Evolutionary conservation across 2,888 invertebrate genomes (phyloP).

Genomic region (Drosophila falleni): DNA sequence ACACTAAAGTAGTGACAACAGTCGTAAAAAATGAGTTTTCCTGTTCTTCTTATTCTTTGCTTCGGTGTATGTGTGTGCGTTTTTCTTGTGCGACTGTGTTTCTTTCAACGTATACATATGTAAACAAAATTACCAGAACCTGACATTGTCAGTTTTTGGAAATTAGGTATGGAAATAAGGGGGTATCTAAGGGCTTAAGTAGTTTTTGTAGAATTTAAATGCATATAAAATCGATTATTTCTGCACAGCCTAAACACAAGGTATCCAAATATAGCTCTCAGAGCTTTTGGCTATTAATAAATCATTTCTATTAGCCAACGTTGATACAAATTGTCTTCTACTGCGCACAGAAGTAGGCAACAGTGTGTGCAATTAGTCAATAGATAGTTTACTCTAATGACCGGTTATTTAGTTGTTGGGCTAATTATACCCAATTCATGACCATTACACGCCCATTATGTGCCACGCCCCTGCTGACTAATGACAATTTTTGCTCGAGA

Average conservation of each 20-base stretch:
- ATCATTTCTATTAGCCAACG: conserved; percentile 23
- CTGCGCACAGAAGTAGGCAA: conserved; percentile 63
- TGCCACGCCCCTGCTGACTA: conserved; percentile 46
- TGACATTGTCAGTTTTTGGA: conserved; percentile 15
- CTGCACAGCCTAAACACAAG: background rate
- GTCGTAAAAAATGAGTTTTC: conserved; percentile 54
- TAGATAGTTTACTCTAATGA: conserved; percentile 58
- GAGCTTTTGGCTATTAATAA: conserved; percentile 22
- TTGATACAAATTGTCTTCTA: conserved; percentile 1
- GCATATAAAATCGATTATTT: conserved; percentile 10
- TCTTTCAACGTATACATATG: conserved; percentile 37
- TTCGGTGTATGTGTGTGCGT: conserved; percentile 10
- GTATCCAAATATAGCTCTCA: background rate
- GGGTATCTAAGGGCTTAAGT: background rate
- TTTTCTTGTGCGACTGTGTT: conserved; percentile 16
- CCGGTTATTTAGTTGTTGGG: conserved; percentile 33
- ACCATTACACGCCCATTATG: conserved; percentile 56
- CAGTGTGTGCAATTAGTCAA: conserved; percentile 57
- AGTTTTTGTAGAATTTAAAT: background rate
- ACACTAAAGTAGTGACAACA: conserved; percentile 44
- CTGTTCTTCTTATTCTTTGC: conserved; percentile 21
- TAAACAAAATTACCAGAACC: conserved; percentile 55
- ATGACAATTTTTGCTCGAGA: conserved; percentile 15
- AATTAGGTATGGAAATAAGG: background rate
- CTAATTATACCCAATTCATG: conserved; percentile 67